phyloP scores from a whole-genome alignment of 1,140 invertebrate species.

The Holcopasites calliopsidis region DNA sequence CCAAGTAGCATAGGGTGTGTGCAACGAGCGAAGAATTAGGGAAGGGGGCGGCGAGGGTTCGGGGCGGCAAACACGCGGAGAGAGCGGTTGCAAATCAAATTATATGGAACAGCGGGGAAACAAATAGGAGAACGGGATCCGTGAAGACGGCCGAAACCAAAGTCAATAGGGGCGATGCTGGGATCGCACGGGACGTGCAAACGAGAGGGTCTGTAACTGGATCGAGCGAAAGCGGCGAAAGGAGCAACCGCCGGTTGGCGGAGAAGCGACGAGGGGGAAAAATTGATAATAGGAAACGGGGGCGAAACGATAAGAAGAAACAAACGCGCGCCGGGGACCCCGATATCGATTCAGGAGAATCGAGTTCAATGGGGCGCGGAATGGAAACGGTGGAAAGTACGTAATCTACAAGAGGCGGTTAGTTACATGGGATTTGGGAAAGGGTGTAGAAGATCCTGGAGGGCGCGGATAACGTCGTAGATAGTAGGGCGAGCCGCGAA shows the following conservation, averaged over 20 bases:
- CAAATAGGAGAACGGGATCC: constrained; percentile 6
- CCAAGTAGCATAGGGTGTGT: background rate
- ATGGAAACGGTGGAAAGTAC: background rate
- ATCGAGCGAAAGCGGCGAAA: background rate
- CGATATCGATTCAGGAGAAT: constrained; percentile 12
- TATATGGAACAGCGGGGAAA: background rate
- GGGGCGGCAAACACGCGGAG: background rate
- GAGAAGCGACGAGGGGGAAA: background rate
- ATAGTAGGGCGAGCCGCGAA: too few species aligned
- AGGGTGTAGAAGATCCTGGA: background rate
- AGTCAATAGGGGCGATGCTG: constrained; percentile 13
- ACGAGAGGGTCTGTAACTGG: constrained; percentile 16
- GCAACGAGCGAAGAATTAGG: background rate
- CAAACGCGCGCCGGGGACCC: constrained; percentile 5
- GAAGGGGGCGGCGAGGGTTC: too few species aligned
- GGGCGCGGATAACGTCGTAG: constrained; percentile 9
- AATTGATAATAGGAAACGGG: constrained; percentile 28
- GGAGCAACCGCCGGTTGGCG: background rate
- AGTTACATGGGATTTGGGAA: background rate
- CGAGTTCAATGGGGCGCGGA: background rate
- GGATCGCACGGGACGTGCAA: background rate
- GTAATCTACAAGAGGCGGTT: background rate
- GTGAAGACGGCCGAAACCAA: constrained; percentile 26
- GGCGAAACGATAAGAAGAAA: constrained; percentile 16
- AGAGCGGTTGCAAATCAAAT: constrained; percentile 28